phyloP scores from a whole-genome alignment of 2,113 vertebrate species.

The Cyanocitta stelleri region DNA sequence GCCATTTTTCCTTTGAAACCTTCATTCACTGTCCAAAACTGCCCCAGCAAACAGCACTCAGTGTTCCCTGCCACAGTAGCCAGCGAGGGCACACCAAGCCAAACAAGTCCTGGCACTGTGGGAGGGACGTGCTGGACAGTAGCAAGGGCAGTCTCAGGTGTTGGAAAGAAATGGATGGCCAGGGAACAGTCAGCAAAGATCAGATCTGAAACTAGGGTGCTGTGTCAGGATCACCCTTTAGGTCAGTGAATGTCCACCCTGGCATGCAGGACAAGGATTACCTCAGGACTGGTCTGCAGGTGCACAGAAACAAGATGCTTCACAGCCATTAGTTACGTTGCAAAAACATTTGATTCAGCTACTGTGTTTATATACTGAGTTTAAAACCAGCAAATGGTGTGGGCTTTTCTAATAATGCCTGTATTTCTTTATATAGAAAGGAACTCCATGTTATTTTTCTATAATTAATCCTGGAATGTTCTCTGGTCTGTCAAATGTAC shows the following conservation, averaged over 20 bases:
- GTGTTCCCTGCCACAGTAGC: neutral
- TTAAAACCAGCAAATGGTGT: neutral
- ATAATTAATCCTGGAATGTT: neutral
- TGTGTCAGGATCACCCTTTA: neutral
- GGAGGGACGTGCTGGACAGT: neutral
- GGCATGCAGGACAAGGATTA: neutral
- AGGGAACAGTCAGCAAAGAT: neutral
- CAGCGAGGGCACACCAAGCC: rapidly evolving
- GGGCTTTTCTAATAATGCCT: neutral
- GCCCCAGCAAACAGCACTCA: rapidly evolving
- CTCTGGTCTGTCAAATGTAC: neutral
- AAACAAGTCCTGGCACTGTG: rapidly evolving
- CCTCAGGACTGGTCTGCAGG: neutral
- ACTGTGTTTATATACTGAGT: neutral
- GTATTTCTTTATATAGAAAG: neutral
- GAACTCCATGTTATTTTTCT: neutral
- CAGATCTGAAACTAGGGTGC: neutral
- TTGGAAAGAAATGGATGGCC: neutral
- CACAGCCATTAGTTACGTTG: neutral
- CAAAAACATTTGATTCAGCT: neutral
- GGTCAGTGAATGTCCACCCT: neutral
- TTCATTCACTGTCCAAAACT: neutral
- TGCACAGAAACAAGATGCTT: neutral
- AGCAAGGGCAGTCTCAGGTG: neutral
- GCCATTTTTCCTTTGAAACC: neutral